A percentile compares a stretch with the other conserved stretches of the same genome.
These are phyloP conservation scores for Scotopteryx bipunctaria DNA, from an alignment of 2,888 invertebrate species.

Conservation along the genomic window DNA sequence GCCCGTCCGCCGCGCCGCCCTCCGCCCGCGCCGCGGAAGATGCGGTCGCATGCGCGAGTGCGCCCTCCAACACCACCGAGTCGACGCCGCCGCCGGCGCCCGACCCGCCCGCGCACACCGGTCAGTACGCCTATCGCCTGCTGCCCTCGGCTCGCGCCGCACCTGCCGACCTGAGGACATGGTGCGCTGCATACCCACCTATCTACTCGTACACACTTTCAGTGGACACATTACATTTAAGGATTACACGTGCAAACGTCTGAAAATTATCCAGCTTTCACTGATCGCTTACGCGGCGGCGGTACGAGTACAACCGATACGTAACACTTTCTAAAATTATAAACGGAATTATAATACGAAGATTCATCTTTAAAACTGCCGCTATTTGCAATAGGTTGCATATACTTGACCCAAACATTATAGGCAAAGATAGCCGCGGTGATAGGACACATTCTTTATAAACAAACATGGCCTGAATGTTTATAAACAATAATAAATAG, in stretches of 20 bases:
- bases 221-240: constrained; percentile 16
- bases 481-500: constrained; percentile 32
- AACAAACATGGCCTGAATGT: constrained; percentile 10
- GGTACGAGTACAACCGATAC: constrained; percentile 28
- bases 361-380: constrained; percentile 27
- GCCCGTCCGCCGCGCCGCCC: constrained; percentile 65
- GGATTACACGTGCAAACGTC: constrained; percentile 17
- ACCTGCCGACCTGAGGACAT: constrained; percentile 25
- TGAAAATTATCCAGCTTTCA: constrained; percentile 23
- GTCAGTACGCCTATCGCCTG: constrained; percentile 58
- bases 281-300: constrained; percentile 9
- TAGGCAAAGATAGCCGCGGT: background rate
- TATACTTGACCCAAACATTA: no score
- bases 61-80: constrained; percentile 70
- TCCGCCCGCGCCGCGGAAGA: constrained; percentile 75
- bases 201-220: constrained; percentile 1
- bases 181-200: constrained; percentile 2
- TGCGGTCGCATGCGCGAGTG: constrained; percentile 75
- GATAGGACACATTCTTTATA: background rate
- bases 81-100: constrained; percentile 56
- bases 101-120: constrained; percentile 63
- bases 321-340: constrained; percentile 38
- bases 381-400: constrained; percentile 22
- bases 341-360: constrained; percentile 32
- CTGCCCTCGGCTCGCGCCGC: constrained; percentile 14